These are phyloP conservation scores for Psittacara wagleri DNA, from an alignment of 2,113 vertebrate species.

Conservation along the genomic window DNA sequence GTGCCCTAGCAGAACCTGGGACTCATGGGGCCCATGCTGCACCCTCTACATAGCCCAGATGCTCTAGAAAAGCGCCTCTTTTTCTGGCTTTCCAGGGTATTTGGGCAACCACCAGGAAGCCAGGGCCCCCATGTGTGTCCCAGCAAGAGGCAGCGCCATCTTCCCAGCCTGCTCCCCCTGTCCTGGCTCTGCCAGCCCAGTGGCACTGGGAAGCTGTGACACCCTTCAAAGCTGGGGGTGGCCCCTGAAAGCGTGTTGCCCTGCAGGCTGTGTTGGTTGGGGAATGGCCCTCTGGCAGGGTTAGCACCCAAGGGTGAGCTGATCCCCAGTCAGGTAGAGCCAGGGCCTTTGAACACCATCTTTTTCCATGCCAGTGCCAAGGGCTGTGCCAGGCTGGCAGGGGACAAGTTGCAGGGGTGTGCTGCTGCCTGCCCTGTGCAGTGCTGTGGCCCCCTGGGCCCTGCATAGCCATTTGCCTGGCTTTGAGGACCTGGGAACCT, in stretches of 20 bases:
- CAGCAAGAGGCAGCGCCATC: background rate
- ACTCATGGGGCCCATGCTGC: rapidly evolving
- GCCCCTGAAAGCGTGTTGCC: background rate
- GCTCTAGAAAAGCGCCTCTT: background rate
- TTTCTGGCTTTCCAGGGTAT: background rate
- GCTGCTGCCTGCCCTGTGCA: rapidly evolving
- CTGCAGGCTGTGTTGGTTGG: background rate
- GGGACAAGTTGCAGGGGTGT: background rate
- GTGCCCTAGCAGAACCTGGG: background rate
- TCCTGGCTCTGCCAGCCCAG: background rate
- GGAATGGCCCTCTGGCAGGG: background rate
- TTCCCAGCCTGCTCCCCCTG: background rate
- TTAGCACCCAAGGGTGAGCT: background rate
- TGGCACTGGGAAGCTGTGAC: background rate
- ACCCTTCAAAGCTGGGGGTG: background rate
- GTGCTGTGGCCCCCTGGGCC: background rate
- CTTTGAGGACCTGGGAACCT: background rate
- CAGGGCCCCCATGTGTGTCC: background rate
- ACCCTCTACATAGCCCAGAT: background rate
- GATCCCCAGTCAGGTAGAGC: background rate
- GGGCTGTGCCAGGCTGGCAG: background rate
- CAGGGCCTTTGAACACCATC: background rate
- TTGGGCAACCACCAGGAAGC: background rate
- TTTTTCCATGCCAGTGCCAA: background rate
- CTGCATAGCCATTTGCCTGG: background rate